A percentile compares a stretch with the other conserved stretches of the same genome.
Conservation (phyloP, 2,797 vertebrate species). For the Helicolenus hilgendorfi region DNA sequence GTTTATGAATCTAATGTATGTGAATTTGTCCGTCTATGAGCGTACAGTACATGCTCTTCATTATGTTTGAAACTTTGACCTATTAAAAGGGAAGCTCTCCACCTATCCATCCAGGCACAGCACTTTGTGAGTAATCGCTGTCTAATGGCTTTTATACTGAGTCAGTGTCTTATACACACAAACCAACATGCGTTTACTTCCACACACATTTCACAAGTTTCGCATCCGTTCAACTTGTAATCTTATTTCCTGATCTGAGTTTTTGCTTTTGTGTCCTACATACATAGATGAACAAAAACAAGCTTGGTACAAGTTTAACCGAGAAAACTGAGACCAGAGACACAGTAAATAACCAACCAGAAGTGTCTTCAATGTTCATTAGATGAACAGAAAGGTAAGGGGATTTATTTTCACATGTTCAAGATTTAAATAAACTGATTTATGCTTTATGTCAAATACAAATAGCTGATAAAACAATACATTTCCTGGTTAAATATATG, state of each 20-base stretch:
- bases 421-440: not conserved
- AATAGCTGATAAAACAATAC: not conserved
- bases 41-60: conserved; percentile 65
- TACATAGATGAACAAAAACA: conserved; percentile 25
- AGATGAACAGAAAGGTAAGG: not conserved
- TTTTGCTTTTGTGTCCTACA: conserved; percentile 5
- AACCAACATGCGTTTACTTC: conserved; percentile 14
- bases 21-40: conserved; percentile 63
- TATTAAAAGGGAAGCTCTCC: conserved; percentile 82
- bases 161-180: conserved; percentile 52
- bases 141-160: conserved; percentile 83
- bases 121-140: conserved; percentile 82
- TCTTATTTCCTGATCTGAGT: not conserved
- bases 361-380: not conserved
- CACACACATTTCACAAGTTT: conserved; percentile 21
- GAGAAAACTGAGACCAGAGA: not conserved
- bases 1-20: conserved; percentile 53
- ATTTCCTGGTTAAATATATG: not conserved
- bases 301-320: not conserved
- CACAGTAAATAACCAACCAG: not conserved
- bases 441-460: not conserved
- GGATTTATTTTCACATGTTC: not conserved
- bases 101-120: conserved; percentile 69
- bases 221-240: not conserved
- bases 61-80: conserved; percentile 82